Evolutionary conservation across 2,113 vertebrate species (phyloP).

Genomic region (Puffinus mauretanicus): DNA sequence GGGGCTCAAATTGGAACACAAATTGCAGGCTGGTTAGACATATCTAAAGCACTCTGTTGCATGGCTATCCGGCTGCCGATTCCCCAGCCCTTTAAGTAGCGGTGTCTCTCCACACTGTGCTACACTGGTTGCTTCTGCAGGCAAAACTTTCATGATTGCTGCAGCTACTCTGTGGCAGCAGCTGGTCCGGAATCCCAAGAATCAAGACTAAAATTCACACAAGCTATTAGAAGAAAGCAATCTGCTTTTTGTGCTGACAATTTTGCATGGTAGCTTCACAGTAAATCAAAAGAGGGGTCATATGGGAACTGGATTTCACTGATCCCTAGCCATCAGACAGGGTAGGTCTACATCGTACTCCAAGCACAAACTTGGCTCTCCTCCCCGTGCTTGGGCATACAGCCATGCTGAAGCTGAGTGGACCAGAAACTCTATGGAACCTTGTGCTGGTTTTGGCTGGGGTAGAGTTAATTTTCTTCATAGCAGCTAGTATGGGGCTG

Average conservation of each 20-base stretch:
- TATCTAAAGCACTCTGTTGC: background rate
- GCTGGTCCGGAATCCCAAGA: background rate
- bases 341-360: background rate
- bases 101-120: background rate
- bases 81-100: background rate
- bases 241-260: background rate
- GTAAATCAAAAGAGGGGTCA: background rate
- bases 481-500: no score
- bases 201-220: background rate
- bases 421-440: background rate
- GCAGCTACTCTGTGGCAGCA: background rate
- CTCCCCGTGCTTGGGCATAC: background rate
- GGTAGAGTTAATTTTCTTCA: no score
- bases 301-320: background rate
- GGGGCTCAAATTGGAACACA: background rate
- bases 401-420: background rate
- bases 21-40: background rate
- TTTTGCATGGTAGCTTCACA: background rate
- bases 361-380: background rate
- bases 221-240: background rate
- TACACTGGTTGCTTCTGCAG: background rate
- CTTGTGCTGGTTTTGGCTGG: no score
- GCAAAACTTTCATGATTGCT: background rate
- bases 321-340: background rate
- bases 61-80: background rate